phyloP scores from a whole-genome alignment of 2,797 vertebrate genomes.

The Neostethus bicornis region DNA sequence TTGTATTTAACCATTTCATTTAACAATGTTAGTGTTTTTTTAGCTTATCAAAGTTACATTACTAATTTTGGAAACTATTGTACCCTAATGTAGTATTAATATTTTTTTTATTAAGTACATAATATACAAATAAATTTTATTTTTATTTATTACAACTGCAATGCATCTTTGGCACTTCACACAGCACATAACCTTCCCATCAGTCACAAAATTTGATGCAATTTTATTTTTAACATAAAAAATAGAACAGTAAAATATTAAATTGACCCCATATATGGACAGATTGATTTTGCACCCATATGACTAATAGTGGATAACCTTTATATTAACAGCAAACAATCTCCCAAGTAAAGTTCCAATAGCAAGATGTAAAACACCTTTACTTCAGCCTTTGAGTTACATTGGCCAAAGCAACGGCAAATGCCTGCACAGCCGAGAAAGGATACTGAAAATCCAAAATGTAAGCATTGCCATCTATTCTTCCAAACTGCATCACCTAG shows the following conservation, averaged over 20 bases:
- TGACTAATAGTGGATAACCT: constrained; percentile 28
- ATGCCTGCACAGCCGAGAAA: constrained; percentile 98
- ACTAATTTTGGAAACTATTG: constrained; percentile 19
- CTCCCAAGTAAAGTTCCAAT: constrained; percentile 4
- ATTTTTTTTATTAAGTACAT: constrained; percentile 12
- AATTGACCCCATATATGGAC: constrained; percentile 27
- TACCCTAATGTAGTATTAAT: constrained; percentile 7
- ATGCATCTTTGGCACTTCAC: constrained; percentile 38
- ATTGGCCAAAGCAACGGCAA: constrained; percentile 97
- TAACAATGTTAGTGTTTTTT: constrained; percentile 36
- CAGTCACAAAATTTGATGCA: constrained; percentile 21
- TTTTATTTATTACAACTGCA: constrained; percentile 20
- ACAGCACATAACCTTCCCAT: constrained; percentile 15
- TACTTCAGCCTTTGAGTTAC: constrained; percentile 98
- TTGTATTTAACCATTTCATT: constrained; percentile 11
- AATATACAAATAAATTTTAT: constrained; percentile 19
- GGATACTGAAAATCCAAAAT: constrained; percentile 99
- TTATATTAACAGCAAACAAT: constrained; percentile 22
- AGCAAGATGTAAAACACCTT: constrained; percentile 36
- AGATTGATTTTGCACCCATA: constrained; percentile 16
- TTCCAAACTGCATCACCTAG: constrained; percentile 99
- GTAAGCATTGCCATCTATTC: constrained; percentile 97
- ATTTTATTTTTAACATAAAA: constrained; percentile 2
- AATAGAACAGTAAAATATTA: background rate
- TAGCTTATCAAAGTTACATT: constrained; percentile 32